phyloP scores from a whole-genome alignment of 2,888 invertebrate genomes.

The Cryptocephalus moraei region DNA sequence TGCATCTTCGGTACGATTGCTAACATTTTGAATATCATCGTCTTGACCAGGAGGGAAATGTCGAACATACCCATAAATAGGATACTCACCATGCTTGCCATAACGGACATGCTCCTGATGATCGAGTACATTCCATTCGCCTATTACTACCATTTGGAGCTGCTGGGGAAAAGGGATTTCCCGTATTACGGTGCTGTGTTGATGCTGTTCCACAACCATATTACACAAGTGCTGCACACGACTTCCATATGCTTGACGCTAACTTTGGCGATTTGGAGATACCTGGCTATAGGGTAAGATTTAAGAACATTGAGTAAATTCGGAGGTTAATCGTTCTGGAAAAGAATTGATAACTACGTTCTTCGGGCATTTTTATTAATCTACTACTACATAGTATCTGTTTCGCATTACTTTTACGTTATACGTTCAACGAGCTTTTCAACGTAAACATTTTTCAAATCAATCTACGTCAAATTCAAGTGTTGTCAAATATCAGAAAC shows the following conservation, averaged over 20 bases:
- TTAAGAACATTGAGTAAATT: too few relatives aligned
- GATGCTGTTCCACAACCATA: conserved; percentile 70
- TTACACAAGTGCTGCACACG: conserved; percentile 71
- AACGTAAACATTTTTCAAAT: too few relatives aligned
- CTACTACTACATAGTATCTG: too few relatives aligned
- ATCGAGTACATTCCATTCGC: conserved; percentile 73
- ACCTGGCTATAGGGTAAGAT: conserved; percentile 70
- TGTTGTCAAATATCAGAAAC: too few relatives aligned
- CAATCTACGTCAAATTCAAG: too few relatives aligned
- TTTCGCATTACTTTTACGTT: too few relatives aligned
- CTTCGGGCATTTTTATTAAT: too few relatives aligned
- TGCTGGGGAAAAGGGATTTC: conserved; percentile 54
- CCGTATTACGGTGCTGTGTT: conserved; percentile 65
- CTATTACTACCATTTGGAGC: conserved; percentile 51
- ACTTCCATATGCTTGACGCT: conserved; percentile 74
- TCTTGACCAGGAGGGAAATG: conserved; percentile 73
- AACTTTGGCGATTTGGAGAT: conserved; percentile 78
- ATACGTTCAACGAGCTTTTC: too few relatives aligned
- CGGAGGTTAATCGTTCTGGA: too few relatives aligned
- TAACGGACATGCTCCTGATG: conserved; percentile 85
- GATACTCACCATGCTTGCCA: conserved; percentile 74
- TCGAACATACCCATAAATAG: conserved; percentile 76
- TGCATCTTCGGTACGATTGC: conserved; percentile 81
- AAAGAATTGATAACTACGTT: too few relatives aligned
- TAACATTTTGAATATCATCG: conserved; percentile 78